Evolutionary conservation across 2,888 invertebrate genomes (phyloP).

Genomic region (Phymatocera aterrima): DNA sequence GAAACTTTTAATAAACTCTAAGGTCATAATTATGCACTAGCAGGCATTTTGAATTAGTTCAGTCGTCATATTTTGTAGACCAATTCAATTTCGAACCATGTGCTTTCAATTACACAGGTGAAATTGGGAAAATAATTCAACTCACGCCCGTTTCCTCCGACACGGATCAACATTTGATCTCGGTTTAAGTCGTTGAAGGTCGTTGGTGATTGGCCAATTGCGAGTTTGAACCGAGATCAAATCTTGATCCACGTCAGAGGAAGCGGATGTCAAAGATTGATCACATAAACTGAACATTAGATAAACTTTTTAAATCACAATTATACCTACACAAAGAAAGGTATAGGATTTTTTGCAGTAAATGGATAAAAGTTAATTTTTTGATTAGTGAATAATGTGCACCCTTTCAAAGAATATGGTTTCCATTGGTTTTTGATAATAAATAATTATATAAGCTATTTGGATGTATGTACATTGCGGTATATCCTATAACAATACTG

Average conservation of each 20-base stretch:
- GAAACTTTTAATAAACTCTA: background rate
- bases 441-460: constrained; percentile 48
- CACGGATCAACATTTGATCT: no score
- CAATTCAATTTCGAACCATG: background rate
- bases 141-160: no score
- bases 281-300: no score
- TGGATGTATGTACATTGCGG: constrained; percentile 58
- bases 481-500: constrained; percentile 69
- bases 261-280: no score
- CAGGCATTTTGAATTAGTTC: background rate
- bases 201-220: no score
- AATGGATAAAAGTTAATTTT: background rate
- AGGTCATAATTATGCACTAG: background rate
- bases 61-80: background rate
- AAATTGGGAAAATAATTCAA: background rate
- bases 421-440: constrained; percentile 6
- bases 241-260: no score
- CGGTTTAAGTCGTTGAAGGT: no score
- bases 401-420: constrained; percentile 21
- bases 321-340: background rate
- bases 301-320: background rate
- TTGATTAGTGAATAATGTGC: background rate
- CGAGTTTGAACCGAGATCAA: no score
- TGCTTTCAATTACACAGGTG: background rate
- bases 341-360: background rate